phyloP scores from a whole-genome alignment of 2,888 invertebrate species.

The Sinohyriopsis cumingii region DNA sequence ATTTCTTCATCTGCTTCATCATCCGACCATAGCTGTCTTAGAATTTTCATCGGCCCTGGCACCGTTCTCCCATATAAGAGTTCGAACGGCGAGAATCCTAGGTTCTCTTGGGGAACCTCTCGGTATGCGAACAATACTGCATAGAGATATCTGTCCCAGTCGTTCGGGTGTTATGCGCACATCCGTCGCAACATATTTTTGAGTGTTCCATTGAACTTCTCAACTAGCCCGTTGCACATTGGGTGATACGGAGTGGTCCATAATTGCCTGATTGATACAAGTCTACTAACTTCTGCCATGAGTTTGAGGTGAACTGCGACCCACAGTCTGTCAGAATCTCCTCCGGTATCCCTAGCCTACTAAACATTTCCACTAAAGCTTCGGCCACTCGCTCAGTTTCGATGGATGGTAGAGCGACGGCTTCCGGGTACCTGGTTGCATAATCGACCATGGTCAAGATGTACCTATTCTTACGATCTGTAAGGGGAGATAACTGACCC shows the following conservation, averaged over 20 bases:
- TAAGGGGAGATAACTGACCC: slow-evolving; percentile 23
- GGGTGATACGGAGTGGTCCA: slow-evolving; percentile 37
- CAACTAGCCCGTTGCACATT: slow-evolving; percentile 29
- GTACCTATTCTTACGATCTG: slow-evolving; percentile 16
- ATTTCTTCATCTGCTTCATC: too few relatives aligned
- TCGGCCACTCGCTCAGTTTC: slow-evolving; percentile 26
- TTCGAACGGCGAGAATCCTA: slow-evolving; percentile 32
- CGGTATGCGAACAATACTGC: slow-evolving; percentile 35
- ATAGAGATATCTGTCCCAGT: slow-evolving; percentile 41
- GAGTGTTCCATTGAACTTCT: slow-evolving; percentile 39
- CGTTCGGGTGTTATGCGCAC: slow-evolving; percentile 21
- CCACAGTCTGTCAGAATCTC: slow-evolving; percentile 29
- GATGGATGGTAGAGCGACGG: too few relatives aligned
- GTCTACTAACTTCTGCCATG: slow-evolving; percentile 31
- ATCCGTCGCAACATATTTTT: slow-evolving; percentile 36
- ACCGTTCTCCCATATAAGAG: slow-evolving; percentile 2
- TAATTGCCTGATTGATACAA: slow-evolving; percentile 24
- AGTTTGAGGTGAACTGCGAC: slow-evolving; percentile 39
- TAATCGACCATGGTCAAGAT: slow-evolving; percentile 33
- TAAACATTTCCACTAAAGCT: slow-evolving; percentile 20
- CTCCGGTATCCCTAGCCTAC: slow-evolving; percentile 19
- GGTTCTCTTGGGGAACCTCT: slow-evolving; percentile 32
- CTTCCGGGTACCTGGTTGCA: slow-evolving; percentile 13
- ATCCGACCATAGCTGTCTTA: too few relatives aligned
- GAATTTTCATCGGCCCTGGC: too few relatives aligned